Evolutionary conservation across 2,797 vertebrate genomes (phyloP).

Genomic region (Sciurus vulgaris): DNA sequence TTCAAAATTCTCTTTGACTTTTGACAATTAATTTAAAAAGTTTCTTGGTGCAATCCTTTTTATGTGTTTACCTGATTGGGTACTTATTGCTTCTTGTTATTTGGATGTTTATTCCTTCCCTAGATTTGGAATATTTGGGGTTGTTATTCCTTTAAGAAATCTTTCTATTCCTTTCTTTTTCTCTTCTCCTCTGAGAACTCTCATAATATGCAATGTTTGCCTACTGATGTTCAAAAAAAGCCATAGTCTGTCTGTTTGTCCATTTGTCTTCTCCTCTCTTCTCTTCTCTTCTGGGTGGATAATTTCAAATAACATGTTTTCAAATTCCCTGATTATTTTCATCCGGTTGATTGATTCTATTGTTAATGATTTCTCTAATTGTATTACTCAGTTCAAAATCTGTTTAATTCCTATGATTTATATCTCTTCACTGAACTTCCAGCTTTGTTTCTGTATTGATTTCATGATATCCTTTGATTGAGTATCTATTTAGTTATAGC

Average conservation of each 20-base stretch:
- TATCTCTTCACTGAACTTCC: not conserved
- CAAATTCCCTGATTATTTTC: not conserved
- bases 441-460: too few species aligned
- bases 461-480: not conserved
- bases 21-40: not conserved
- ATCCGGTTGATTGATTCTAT: not conserved
- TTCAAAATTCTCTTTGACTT: not conserved
- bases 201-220: not conserved
- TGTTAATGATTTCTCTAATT: not conserved
- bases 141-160: not conserved
- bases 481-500: not conserved
- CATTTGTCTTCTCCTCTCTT: too few species aligned
- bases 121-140: not conserved
- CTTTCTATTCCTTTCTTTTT: not conserved
- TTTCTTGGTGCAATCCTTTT: not conserved
- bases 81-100: not conserved
- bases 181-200: not conserved
- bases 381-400: not conserved
- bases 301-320: not conserved
- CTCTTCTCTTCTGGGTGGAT: not conserved
- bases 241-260: too few species aligned
- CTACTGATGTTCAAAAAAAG: not conserved
- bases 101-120: not conserved
- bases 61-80: not conserved
- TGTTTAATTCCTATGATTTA: not conserved